Base-by-base conservation (phyloP, 2,888 invertebrate species). In the Byasa hedistus region DNA sequence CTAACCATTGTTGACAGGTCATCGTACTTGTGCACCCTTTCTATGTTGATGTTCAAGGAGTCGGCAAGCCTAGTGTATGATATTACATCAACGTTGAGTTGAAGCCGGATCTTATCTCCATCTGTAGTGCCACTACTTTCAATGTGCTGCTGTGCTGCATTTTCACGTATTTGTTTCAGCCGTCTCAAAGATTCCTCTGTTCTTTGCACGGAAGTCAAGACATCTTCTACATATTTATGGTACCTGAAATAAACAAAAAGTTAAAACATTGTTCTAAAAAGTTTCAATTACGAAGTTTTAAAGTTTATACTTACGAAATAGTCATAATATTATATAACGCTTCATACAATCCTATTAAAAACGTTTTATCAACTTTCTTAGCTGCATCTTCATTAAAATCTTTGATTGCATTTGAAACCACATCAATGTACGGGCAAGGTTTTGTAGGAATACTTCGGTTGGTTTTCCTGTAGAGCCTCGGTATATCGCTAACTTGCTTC, bases 171-270 rank as follows among this genome's bases (percentile, higher is more conserved):
- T 85, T 96, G 95, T 86, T 98, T 98, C 80, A 99, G 92, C 75
- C 98, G 94, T 79, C 97, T 94, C 71, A 99, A 88, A 65, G 98
- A 98, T 81, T 98, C 98, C 82, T 99, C 98, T 74, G 98, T 99
- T 89, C 96, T 98, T 83, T 97, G 96, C 15, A 99, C 98, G 1
- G 98, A 98, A 57, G 95, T 96, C 70, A 99, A 89, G 2, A 99
- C 98, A 85, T 98, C 98, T 76, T 94, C 94, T 21, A 98, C 97
- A 69, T 96, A 94, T 74, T 92, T 93, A 78, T 93, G 93, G 85
- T 96, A 96, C 76, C 94, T 94, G 79, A 54, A 83, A 66, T 17
- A 5, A 44, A 21, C 3, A 52, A 15, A 17, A 4, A 63, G 19
- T 39, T 62, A 10, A 54, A 7, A 36, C 54, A 52, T 54, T 36